Evolutionary conservation across 2,888 invertebrate genomes (phyloP), one percentile per base, ranked within the genome.

Genomic region (Chouioia cunea): DNA sequence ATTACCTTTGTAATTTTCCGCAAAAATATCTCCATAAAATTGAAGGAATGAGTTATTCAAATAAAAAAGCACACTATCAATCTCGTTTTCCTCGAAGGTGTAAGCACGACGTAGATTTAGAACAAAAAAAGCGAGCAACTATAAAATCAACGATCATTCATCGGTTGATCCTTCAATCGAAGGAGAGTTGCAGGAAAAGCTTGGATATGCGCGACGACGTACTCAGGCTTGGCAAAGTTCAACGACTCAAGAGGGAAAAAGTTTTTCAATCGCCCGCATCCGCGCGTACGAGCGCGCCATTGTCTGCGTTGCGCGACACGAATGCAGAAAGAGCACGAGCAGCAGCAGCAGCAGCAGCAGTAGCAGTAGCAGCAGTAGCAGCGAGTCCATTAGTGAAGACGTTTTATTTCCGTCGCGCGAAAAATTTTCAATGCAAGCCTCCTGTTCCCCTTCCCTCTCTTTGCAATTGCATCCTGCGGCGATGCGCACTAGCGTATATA

Each of bases 231-330:
- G 52, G 4, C 27, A 27, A 27, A 27, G 27, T 27, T 27, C 27
- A 27, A 27, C 27, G 27, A 27, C 27, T 27, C 27, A n/a, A n/a
- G n/a, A n/a, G 27, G 27, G 27, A 27, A 66, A 56, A 57, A 69
- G 53, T 63, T 69, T 69, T 64, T 69, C 58, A 69, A 64, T 69
- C 58, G 63, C 60, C 60, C 67, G 60, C 52, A 69, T 69, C 64
- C 64, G 27, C 18, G 16, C 20, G 23, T 22, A 14, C 16, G 22
- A 16, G 36, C 16, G 64, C 22, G 12, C 12, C 18, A 14, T 3
- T 20, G 43, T 18, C 16, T 43, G 43, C 15, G 16, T 14, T n/a
- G 46, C 56, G 59, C 46, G 60, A 60, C 18, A 16, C 52, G 65
- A 50, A 66, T 59, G 52, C 65, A 65, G 65, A 65, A 27, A 14